Evolutionary conservation across 2,888 invertebrate species (phyloP).

Genomic region (Amphipyra tragopoginis): DNA sequence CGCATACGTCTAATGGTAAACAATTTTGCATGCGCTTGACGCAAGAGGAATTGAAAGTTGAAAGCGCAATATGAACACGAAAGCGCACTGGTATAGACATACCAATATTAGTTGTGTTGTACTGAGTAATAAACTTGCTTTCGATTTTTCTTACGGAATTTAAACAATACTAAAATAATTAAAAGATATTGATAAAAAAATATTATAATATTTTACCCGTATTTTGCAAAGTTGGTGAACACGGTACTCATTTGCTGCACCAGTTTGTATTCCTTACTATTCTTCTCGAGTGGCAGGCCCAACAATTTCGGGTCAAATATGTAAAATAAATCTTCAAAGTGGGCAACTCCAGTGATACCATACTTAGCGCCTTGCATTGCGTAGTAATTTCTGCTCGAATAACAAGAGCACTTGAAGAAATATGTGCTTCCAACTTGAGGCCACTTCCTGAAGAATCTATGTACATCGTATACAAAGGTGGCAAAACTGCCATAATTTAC

Average conservation of each 20-base stretch:
- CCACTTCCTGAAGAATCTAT: constrained; percentile 57
- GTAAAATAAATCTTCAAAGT: constrained; percentile 70
- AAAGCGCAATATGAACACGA: too few species aligned
- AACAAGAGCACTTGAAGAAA: constrained; percentile 65
- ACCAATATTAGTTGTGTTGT: too few species aligned
- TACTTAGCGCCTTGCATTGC: constrained; percentile 56
- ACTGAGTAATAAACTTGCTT: too few species aligned
- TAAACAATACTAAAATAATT: too few species aligned
- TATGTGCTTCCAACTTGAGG: constrained; percentile 54
- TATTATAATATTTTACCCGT: constrained; percentile 9
- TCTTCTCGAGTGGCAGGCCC: constrained; percentile 6
- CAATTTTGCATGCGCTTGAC: too few species aligned
- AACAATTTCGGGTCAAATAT: constrained; percentile 61
- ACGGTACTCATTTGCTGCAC: constrained; percentile 23
- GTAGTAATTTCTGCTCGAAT: constrained; percentile 65
- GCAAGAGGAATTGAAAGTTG: too few species aligned
- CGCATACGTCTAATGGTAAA: too few species aligned
- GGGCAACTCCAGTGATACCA: constrained; percentile 63
- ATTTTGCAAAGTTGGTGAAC: constrained; percentile 35
- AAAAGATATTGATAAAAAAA: too few species aligned
- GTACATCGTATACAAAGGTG: constrained; percentile 54
- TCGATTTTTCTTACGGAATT: too few species aligned
- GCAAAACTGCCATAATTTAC: constrained; percentile 56
- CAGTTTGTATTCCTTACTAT: constrained; percentile 29
- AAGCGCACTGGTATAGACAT: too few species aligned